Percentiles rank a stretch among this genome's conserved stretches.
Evolutionary conservation across 2,113 vertebrate genomes (phyloP).

Genomic region (Mirza zaza): DNA sequence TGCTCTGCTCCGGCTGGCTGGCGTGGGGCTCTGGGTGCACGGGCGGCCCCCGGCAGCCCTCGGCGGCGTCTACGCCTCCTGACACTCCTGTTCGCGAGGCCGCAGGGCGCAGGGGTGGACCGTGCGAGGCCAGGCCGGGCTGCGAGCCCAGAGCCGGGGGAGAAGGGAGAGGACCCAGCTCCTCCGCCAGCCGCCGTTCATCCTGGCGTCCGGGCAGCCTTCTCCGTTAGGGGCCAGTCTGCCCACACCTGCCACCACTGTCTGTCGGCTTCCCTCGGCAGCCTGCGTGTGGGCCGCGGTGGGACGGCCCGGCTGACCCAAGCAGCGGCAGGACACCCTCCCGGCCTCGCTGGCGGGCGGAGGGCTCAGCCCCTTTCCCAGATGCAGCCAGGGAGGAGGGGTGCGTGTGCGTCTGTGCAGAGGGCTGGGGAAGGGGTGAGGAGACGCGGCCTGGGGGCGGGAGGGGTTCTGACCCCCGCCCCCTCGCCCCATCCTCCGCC

Average conservation of each 20-base stretch:
- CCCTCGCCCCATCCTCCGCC: fast-evolving
- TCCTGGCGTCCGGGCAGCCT: not conserved
- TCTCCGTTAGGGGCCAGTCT: not conserved
- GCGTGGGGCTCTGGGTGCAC: not conserved
- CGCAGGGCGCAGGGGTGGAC: fast-evolving
- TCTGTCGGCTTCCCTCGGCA: not conserved
- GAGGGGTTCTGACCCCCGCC: not conserved
- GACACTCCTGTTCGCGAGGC: fast-evolving
- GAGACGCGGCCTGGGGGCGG: not conserved
- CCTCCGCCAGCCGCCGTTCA: fast-evolving
- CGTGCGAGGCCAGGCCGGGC: fast-evolving
- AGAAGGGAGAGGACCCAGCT: not conserved
- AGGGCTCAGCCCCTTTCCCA: not conserved
- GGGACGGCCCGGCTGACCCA: fast-evolving
- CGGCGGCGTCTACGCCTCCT: fast-evolving
- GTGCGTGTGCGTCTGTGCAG: not conserved
- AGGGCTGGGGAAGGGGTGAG: not conserved
- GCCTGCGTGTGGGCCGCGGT: not conserved
- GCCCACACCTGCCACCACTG: not conserved
- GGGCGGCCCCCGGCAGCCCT: not conserved
- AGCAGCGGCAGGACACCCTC: not conserved
- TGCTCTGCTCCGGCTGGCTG: fast-evolving
- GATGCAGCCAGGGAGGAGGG: not conserved
- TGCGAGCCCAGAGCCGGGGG: too few species aligned
- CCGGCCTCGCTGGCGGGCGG: not conserved